A percentile compares a stretch with the other conserved stretches of the same genome.
Conservation (phyloP, 2,113 vertebrate species). For the Forbesichthys papilliferus region DNA sequence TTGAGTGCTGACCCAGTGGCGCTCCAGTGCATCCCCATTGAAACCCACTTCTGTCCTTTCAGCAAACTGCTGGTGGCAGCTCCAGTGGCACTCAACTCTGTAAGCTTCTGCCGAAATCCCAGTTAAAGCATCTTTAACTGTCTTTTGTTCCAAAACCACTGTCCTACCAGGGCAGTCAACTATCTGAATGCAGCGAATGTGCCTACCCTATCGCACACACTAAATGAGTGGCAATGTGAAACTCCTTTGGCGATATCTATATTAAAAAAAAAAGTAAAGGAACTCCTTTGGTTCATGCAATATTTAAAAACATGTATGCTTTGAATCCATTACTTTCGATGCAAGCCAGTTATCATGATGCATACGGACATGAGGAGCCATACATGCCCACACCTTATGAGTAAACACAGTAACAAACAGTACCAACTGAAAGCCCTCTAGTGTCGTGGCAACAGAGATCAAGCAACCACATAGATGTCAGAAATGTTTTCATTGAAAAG, state of each 20-base stretch:
- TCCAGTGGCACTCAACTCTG: constrained; percentile 86
- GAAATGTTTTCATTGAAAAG: background rate
- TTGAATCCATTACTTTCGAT: constrained; percentile 62
- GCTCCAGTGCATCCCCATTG: constrained; percentile 84
- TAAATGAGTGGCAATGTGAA: constrained; percentile 51
- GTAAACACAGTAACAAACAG: constrained; percentile 33
- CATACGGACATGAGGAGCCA: constrained; percentile 67
- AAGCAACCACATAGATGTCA: constrained; percentile 40
- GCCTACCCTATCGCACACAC: constrained; percentile 71
- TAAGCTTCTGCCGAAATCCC: constrained; percentile 88
- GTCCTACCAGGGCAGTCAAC: constrained; percentile 38
- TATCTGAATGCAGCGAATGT: constrained; percentile 72
- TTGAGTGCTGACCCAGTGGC: constrained; percentile 85
- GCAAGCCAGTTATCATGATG: constrained; percentile 66
- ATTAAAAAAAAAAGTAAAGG: constrained; percentile 26
- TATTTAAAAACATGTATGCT: constrained; percentile 47
- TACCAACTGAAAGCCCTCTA: constrained; percentile 46
- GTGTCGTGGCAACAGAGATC: constrained; percentile 42
- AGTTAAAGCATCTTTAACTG: constrained; percentile 81
- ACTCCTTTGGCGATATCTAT: constrained; percentile 35
- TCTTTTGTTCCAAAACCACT: constrained; percentile 23
- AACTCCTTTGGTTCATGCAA: constrained; percentile 64
- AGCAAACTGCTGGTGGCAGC: constrained; percentile 77
- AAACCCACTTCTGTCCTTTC: constrained; percentile 87
- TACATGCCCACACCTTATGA: constrained; percentile 71